Base-by-base conservation (phyloP, 1,140 invertebrate species). In the Asobara japonica region DNA sequence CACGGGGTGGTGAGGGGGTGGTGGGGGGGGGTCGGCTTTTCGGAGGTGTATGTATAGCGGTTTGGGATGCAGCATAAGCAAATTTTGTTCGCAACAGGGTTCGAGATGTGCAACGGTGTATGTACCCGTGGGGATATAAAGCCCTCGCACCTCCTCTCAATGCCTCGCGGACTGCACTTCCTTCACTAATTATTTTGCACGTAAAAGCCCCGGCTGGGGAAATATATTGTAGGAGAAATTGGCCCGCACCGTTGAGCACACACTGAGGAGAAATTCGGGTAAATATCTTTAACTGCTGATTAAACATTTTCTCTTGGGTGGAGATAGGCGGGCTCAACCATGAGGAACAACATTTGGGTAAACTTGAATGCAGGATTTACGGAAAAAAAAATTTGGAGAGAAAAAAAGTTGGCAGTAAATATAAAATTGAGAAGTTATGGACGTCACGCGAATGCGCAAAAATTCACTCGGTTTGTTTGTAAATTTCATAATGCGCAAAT, bases 111-210 rank as follows among this genome's bases (percentile, higher is more conserved):
- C 41, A 20, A 8, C 30, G 29, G 27, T 31, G 22, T 51, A 41
- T 67, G 27, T 31, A 16, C 29, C 48, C 11, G n/a, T 60, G 30
- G 41, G 7, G 10, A 60, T 22, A 41, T 8, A 41, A 25, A 18
- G 29, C 13, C 65, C 30, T 56, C 56, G 65, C 29, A 76, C 73
- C 61, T 38, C 75, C 51, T 56, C 51, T 56, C 22, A 56, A 56
- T 65, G 38, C 1, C 76, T 72, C 70, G 36, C 30, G 56, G 72
- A 18, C 22, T 45, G 11, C 29, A 20, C 65, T 33, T 18, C 76
- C 56, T 72, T 70, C 60, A 71, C 74, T 78, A 80, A 79, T 79
- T 78, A 79, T 77, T 80, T 79, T 71, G n/a, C 74, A n/a, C 62
- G 70, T 76, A 79, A 79, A 72, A 75, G 74, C 74, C n/a, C n/a